phyloP scores from a whole-genome alignment of 2,888 invertebrate genomes.

The Yponomeuta malinellus region DNA sequence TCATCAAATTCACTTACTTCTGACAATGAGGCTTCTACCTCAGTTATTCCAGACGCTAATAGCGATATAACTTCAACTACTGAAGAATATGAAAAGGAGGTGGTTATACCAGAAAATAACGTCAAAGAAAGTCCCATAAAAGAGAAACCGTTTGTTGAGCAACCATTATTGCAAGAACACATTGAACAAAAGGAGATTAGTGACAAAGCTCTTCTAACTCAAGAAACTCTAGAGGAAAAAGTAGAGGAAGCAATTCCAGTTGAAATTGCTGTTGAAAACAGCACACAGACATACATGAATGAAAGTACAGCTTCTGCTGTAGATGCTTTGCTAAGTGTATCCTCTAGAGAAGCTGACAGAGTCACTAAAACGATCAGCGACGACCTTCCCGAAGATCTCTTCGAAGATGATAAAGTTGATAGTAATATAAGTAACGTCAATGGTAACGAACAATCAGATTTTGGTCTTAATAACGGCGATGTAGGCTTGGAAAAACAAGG shows the following conservation, averaged over 20 bases:
- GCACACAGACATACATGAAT: conserved; percentile 38
- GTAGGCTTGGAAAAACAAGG: background rate
- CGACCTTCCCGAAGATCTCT: conserved; percentile 64
- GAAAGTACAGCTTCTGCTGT: conserved; percentile 65
- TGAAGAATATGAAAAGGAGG: background rate
- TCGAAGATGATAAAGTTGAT: conserved; percentile 64
- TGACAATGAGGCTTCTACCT: background rate
- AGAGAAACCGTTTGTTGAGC: background rate
- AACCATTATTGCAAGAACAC: background rate
- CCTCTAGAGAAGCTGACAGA: conserved; percentile 60
- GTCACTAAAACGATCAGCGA: conserved; percentile 58
- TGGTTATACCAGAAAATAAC: background rate
- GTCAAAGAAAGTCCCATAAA: no score
- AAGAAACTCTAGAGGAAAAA: conserved; percentile 1
- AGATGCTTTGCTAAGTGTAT: conserved; percentile 64
- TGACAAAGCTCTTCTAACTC: background rate
- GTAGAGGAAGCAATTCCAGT: background rate
- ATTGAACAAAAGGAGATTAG: background rate
- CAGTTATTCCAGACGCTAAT: background rate
- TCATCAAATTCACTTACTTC: background rate
- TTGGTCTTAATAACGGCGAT: background rate
- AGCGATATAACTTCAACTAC: background rate
- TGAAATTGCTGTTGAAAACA: background rate
- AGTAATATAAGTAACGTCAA: conserved; percentile 31
- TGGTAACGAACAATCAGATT: conserved; percentile 22